Evolutionary conservation across 2,888 invertebrate species (phyloP), one percentile per base, ranked within the genome.

Genomic region (Drosophila paucipuncta): DNA sequence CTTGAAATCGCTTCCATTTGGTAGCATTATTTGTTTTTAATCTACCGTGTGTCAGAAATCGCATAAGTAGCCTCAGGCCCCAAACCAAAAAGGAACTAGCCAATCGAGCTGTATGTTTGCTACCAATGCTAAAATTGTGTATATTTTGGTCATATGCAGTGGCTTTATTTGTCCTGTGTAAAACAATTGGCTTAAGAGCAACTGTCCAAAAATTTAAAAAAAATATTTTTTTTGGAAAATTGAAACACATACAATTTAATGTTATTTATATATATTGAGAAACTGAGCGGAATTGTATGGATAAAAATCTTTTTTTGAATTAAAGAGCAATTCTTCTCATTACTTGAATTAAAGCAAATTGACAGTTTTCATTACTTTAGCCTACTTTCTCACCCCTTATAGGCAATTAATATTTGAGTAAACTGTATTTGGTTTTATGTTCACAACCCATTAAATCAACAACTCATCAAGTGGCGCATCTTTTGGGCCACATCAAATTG

Each of bases 21-120:
- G 25, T n/a, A 47, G 58, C 49, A 68, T 80, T 85, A 85, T 88
- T 88, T 88, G 82, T 65, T 84, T 84, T 89, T 86, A 84, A 84
- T 89, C 80, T 86, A 60, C 72, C 54, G 59, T 77, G 68, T 71
- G 82, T 63, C 70, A 76, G 76, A 52, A 75, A 75, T 76, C 69
- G 58, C 59, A 55, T 60, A 53, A 64, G 55, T 62, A 39, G 68
- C 52, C 53, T 39, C 30, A 22, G 43, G 62, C 41, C 25, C 31
- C n/a, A 67, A 16, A 9, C 9, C 9, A 25, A 2, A 47, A 47
- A 47, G 35, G 13, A 58, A 37, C 50, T 11, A 68, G 13, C 52
- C 39, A 35, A 68, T 54, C 41, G 10, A 43, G 64, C 16, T 58
- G 6, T 57, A 39, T 52, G 57, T 62, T 57, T 54, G 47, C 28